These are phyloP conservation scores for Aphidoletes aphidimyza DNA, from an alignment of 2,888 invertebrate species.

Conservation along the genomic window DNA sequence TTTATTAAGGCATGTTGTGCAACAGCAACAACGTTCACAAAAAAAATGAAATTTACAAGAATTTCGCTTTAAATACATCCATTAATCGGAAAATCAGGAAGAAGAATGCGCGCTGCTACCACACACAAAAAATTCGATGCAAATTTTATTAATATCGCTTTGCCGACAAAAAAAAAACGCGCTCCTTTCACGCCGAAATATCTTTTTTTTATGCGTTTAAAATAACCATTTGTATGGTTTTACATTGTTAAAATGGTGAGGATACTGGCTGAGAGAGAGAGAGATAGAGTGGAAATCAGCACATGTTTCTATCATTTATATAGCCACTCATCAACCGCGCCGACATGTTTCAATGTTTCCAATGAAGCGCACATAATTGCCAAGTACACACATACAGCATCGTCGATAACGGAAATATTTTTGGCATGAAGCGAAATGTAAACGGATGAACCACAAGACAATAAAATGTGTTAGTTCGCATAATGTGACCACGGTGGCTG, in stretches of 20 bases:
- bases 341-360: not conserved
- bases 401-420: not conserved
- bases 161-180: too few species aligned
- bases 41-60: too few species aligned
- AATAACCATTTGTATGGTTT: not conserved
- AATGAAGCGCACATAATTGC: not conserved
- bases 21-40: too few species aligned
- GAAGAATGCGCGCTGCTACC: not conserved
- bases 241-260: not conserved
- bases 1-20: too few species aligned
- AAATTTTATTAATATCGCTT: not conserved
- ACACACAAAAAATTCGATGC: not conserved
- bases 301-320: not conserved
- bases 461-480: slow-evolving; percentile 42
- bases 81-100: not conserved
- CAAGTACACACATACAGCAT: not conserved
- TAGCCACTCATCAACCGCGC: not conserved
- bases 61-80: not conserved
- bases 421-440: not conserved
- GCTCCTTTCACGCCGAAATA: not conserved
- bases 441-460: slow-evolving; percentile 9
- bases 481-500: not conserved
- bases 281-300: not conserved
- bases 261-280: not conserved
- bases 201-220: not conserved